Evolutionary conservation across 2,888 invertebrate genomes (phyloP).

Genomic region (Drosophila aldrichi): DNA sequence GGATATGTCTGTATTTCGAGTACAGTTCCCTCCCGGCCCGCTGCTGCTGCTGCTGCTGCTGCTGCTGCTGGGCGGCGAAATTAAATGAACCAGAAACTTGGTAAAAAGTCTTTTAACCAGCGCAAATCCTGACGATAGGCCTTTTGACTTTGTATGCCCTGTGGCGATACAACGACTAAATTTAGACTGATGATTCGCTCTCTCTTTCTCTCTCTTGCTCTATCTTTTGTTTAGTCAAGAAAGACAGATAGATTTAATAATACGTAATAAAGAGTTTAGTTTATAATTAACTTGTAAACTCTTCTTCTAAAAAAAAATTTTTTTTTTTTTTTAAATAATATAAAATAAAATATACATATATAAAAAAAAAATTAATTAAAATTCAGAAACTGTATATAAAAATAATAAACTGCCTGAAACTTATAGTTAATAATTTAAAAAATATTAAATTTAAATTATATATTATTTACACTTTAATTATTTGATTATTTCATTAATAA

Average conservation of each 20-base stretch:
- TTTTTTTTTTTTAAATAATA: not conserved
- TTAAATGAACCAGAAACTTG: slow-evolving; percentile 74
- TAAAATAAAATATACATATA: not conserved
- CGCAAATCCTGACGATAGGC: slow-evolving; percentile 51
- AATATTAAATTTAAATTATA: too few relatives aligned
- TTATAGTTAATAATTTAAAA: too few relatives aligned
- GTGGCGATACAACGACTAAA: slow-evolving; percentile 9
- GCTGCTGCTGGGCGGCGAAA: slow-evolving; percentile 31
- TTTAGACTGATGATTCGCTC: not conserved
- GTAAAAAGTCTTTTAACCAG: slow-evolving; percentile 60
- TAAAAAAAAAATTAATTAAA: too few relatives aligned
- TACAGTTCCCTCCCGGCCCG: slow-evolving; percentile 7
- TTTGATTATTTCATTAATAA: too few relatives aligned
- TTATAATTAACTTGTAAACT: not conserved
- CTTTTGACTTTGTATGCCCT: slow-evolving; percentile 39
- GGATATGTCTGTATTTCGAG: slow-evolving; percentile 49
- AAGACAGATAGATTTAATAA: not conserved
- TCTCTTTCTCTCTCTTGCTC: not conserved
- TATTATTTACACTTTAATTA: too few relatives aligned
- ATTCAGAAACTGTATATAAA: too few relatives aligned
- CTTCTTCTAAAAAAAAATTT: not conserved
- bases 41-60: not conserved
- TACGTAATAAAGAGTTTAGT: not conserved
- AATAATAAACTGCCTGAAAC: too few relatives aligned
- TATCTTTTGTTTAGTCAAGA: too few relatives aligned